Evolutionary conservation across 2,113 vertebrate genomes (phyloP), one percentile per base, ranked within the genome.

Genomic region (Ctenomys sociabilis): DNA sequence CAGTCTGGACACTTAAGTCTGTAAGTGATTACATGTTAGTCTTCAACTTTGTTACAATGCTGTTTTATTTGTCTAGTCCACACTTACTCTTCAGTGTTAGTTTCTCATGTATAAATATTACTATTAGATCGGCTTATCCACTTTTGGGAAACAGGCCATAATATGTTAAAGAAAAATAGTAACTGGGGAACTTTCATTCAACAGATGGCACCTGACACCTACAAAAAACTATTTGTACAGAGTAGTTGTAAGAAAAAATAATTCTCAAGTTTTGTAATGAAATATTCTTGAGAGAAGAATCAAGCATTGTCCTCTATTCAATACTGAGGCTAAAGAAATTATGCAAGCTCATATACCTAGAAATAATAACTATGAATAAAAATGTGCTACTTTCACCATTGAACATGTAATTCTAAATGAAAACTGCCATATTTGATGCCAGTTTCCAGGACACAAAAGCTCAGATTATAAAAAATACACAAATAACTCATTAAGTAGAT

Each of bases 131-230:
- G 72, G 35, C 77, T 90, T 21, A 92, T n/a, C n/a, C 10, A 85
- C 59, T 85, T 40, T 93, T 63, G 32, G 40, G 93, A 93, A 95
- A 91, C 0, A 93, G n/a, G 75, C 17, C 5, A 83, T 59, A 45
- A 72, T 30, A 75, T 5, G n/a, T 82, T 75, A 96, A 91, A 73
- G n/a, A 35, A 91, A 97, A 97, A 96, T 35, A 85, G 45, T 52
- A 90, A 78, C 0, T 84, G 70, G 12, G 24, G 72, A 88, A 88
- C 57, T 93, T 92, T 88, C 45, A 93, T 83, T 72, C 78, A 91
- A 90, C 4, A 77, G n/a, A 59, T 5, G 57, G 66, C 22, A 83
- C 24, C 11, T 83, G 24, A 32, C 2, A 6, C 11, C n/a, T 70
- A 91, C 32, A 86, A 82, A 35, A 92, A 92, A 61, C 4, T 84